These are phyloP conservation scores for Tipula helvola DNA, from an alignment of 2,888 invertebrate genomes.

Conservation along the genomic window DNA sequence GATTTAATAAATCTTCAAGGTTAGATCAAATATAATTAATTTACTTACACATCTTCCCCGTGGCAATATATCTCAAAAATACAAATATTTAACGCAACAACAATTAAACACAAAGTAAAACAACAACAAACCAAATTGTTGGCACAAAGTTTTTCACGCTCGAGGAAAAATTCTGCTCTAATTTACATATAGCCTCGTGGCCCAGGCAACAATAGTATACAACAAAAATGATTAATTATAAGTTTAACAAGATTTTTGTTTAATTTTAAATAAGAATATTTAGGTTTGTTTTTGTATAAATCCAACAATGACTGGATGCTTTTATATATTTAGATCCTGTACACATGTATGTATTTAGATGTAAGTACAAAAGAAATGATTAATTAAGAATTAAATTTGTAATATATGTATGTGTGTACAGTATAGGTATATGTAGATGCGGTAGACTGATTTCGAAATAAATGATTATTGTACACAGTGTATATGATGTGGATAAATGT, in stretches of 20 bases:
- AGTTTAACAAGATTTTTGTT: background rate
- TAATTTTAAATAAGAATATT: background rate
- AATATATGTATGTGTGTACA: too few relatives aligned
- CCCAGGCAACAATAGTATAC: background rate
- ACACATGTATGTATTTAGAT: background rate
- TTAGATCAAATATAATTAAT: background rate
- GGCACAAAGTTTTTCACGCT: background rate
- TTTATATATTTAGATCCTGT: background rate
- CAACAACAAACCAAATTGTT: too few relatives aligned
- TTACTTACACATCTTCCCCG: background rate
- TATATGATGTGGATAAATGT: background rate
- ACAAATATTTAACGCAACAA: background rate
- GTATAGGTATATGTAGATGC: background rate
- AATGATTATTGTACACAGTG: background rate
- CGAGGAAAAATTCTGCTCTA: background rate
- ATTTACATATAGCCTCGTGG: background rate
- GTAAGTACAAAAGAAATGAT: background rate
- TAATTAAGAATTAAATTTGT: background rate
- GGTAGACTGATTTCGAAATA: background rate
- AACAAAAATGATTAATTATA: background rate
- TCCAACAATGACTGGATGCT: background rate
- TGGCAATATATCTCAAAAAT: background rate
- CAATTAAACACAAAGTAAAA: background rate
- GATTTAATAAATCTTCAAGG: background rate
- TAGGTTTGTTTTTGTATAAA: background rate